A percentile compares a stretch with the other conserved stretches of the same genome.
These are phyloP conservation scores for Oreochromis aureus DNA, from an alignment of 2,113 vertebrate species.

Conservation along the genomic window DNA sequence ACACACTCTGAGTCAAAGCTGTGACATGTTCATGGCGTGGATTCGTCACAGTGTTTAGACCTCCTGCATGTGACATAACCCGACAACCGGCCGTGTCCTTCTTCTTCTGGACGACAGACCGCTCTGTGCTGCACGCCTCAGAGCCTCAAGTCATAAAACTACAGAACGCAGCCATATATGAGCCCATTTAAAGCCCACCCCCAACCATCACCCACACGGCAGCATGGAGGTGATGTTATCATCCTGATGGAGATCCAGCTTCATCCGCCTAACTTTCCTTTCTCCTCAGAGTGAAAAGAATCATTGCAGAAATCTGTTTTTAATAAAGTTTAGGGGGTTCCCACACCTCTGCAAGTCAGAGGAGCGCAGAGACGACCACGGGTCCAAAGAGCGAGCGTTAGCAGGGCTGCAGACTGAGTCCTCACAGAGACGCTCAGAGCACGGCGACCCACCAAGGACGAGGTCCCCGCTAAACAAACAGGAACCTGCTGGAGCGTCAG, in stretches of 20 bases:
- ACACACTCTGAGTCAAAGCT: background rate
- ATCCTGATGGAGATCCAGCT: background rate
- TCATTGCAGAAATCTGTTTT: background rate
- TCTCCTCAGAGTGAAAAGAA: background rate
- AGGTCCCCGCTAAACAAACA: background rate
- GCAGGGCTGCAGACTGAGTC: background rate
- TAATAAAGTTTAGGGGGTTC: background rate
- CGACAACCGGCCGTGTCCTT: accelerated
- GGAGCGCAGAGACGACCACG: background rate
- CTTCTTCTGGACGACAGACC: background rate
- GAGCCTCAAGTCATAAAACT: background rate
- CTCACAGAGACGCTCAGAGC: background rate
- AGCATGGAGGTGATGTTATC: background rate
- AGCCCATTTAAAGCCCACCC: background rate
- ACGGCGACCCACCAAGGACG: background rate
- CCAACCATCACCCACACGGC: background rate
- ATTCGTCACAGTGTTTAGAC: background rate
- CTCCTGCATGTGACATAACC: background rate
- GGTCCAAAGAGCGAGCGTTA: background rate
- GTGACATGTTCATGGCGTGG: background rate
- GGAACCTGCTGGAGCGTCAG: background rate
- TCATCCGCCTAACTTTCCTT: background rate
- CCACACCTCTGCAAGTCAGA: background rate
- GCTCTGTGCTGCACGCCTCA: background rate
- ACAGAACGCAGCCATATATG: background rate